phyloP scores from a whole-genome alignment of 2,888 invertebrate species.

The Mechanitis mazaeus region DNA sequence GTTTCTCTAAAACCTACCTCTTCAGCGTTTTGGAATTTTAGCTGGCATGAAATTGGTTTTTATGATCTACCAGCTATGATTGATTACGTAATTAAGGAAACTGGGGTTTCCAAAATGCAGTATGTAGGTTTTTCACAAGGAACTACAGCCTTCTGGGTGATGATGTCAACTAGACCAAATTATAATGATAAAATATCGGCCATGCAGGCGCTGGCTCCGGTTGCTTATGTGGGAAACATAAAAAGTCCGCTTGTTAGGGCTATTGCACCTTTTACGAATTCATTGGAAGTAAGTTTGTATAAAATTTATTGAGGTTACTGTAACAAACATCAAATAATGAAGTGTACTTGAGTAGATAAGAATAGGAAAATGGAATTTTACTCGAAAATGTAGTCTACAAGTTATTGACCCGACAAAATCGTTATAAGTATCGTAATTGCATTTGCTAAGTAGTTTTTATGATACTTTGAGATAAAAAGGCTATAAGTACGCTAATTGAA shows the following conservation, averaged over 20 bases:
- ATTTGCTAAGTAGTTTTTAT: too few species aligned
- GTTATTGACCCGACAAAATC: too few species aligned
- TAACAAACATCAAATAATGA: not conserved
- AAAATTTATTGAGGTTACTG: not conserved
- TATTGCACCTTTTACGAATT: conserved; percentile 60
- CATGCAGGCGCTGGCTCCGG: conserved; percentile 78
- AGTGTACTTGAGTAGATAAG: not conserved
- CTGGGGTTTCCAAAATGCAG: conserved; percentile 75
- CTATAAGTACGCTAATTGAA: too few species aligned
- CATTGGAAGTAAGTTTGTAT: conserved; percentile 63
- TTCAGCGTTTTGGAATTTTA: conserved; percentile 70
- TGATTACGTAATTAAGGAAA: conserved; percentile 77
- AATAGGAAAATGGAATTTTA: too few species aligned
- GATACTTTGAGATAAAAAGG: too few species aligned
- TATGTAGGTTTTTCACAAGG: conserved; percentile 87
- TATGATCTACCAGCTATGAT: conserved; percentile 87
- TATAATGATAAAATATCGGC: conserved; percentile 77
- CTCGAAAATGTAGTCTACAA: too few species aligned
- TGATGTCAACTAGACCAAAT: conserved; percentile 74
- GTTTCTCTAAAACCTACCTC: conserved; percentile 52
- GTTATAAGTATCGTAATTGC: too few species aligned
- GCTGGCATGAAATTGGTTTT: conserved; percentile 86
- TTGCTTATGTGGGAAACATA: conserved; percentile 71
- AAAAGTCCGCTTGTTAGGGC: conserved; percentile 67
- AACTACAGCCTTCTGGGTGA: conserved; percentile 78